Percentiles rank a stretch among this genome's conserved stretches.
These are phyloP conservation scores for Coryphaenoides rupestris DNA, from an alignment of 2,113 vertebrate genomes.

Conservation along the genomic window DNA sequence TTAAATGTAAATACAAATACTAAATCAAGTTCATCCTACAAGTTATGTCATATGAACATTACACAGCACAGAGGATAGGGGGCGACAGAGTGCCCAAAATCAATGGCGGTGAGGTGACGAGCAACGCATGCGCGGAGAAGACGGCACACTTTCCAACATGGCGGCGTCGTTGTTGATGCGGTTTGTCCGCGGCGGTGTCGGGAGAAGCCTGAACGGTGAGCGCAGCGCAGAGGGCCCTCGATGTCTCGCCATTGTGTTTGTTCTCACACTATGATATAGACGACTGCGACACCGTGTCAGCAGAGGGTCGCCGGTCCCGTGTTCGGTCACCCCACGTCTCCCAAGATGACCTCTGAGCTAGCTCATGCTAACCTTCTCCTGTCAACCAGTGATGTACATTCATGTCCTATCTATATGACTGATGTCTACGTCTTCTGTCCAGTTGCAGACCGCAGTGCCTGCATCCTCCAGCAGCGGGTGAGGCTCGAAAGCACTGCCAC, in stretches of 20 bases:
- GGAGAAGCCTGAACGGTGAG: slow-evolving; percentile 61
- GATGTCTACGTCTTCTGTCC: too few species aligned
- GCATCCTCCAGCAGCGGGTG: slow-evolving; percentile 53
- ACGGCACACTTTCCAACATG: slow-evolving; percentile 51
- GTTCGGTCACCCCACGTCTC: neutral
- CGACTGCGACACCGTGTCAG: accelerated
- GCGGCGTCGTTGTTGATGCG: slow-evolving; percentile 70
- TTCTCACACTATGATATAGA: accelerated
- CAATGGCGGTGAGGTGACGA: too few species aligned
- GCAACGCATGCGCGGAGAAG: too few species aligned
- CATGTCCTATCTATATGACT: too few species aligned
- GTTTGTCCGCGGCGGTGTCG: slow-evolving; percentile 64
- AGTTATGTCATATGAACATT: neutral
- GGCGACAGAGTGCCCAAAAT: slow-evolving; percentile 18
- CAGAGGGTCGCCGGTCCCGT: accelerated
- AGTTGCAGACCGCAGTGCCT: slow-evolving; percentile 57
- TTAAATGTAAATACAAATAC: too few species aligned
- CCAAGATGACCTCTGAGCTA: slow-evolving; percentile 63
- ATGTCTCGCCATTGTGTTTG: accelerated
- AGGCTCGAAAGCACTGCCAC: slow-evolving; percentile 55
- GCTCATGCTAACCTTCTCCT: slow-evolving; percentile 40
- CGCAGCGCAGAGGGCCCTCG: accelerated
- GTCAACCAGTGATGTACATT: too few species aligned
- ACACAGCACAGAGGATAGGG: slow-evolving; percentile 23
- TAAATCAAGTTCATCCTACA: too few species aligned